A percentile compares a stretch with the other conserved stretches of the same genome.
Evolutionary conservation across 1,140 invertebrate species (phyloP).

Genomic region (Drosophila pseudoobscura): DNA sequence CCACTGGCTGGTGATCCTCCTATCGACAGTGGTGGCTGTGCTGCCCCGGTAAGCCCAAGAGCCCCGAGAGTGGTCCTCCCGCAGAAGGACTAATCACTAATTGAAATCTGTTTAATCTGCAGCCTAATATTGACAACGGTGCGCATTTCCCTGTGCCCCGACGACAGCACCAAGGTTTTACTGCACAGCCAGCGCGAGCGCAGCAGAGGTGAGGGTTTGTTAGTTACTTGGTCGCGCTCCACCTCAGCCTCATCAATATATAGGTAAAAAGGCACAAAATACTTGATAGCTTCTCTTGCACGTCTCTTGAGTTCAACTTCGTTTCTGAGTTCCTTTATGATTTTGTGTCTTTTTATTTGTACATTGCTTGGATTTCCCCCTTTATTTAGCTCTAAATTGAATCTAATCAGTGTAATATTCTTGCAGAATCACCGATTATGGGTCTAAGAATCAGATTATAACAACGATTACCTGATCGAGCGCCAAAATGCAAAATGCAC

Average conservation of each 20-base stretch:
- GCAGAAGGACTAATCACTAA: neutral
- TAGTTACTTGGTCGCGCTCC: conserved; percentile 87
- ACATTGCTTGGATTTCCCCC: conserved; percentile 20
- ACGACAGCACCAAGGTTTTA: conserved; percentile 85
- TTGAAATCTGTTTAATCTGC: neutral
- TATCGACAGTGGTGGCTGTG: conserved; percentile 91
- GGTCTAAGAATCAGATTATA: conserved; percentile 85
- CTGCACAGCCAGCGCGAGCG: conserved; percentile 83
- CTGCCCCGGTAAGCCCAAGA: conserved; percentile 90
- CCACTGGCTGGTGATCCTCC: conserved; percentile 91
- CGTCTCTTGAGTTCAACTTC: conserved; percentile 15
- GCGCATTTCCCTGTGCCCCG: conserved; percentile 84
- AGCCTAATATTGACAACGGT: conserved; percentile 84
- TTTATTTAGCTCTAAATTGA: neutral
- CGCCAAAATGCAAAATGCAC: conserved; percentile 40
- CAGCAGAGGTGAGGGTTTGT: conserved; percentile 86
- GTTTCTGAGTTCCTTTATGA: conserved; percentile 50
- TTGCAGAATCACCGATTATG: conserved; percentile 84
- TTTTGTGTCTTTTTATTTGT: conserved; percentile 75
- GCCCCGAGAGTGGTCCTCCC: neutral
- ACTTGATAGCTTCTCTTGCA: conserved; percentile 25
- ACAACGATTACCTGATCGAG: conserved; percentile 82
- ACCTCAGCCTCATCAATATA: conserved; percentile 87
- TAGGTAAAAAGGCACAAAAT: conserved; percentile 85
- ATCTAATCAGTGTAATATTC: neutral